These are phyloP conservation scores for Mohoua ochrocephala DNA, from an alignment of 2,113 vertebrate genomes.

Conservation along the genomic window DNA sequence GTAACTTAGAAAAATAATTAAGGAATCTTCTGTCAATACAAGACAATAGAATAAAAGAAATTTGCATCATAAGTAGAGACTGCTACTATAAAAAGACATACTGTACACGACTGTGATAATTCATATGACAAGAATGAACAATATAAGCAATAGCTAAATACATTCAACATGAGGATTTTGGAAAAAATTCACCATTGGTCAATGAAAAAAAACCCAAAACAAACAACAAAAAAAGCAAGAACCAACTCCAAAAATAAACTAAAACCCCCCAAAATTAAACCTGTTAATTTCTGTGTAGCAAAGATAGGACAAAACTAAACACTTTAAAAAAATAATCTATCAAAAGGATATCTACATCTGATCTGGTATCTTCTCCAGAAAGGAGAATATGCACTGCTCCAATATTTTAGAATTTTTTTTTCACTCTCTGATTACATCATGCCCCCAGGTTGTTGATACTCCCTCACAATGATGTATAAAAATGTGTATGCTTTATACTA, in stretches of 20 bases:
- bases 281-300: not conserved
- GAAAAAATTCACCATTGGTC: not conserved
- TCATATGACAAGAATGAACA: not conserved
- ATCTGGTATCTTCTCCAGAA: not conserved
- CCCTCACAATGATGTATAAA: not conserved
- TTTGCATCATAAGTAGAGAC: not conserved
- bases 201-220: rapidly evolving
- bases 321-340: rapidly evolving
- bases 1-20: not conserved
- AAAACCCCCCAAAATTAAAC: rapidly evolving
- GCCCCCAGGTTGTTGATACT: not conserved
- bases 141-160: not conserved
- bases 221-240: not conserved
- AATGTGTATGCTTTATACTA: not conserved
- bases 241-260: not conserved
- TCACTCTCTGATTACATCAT: not conserved
- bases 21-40: not conserved
- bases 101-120: not conserved
- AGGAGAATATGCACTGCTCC: not conserved
- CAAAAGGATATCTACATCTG: not conserved
- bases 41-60: not conserved
- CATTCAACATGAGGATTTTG: not conserved
- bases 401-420: not conserved
- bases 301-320: not conserved
- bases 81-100: not conserved